Conservation (phyloP, 2,797 vertebrate species). For the Linurgus olivaceus region DNA sequence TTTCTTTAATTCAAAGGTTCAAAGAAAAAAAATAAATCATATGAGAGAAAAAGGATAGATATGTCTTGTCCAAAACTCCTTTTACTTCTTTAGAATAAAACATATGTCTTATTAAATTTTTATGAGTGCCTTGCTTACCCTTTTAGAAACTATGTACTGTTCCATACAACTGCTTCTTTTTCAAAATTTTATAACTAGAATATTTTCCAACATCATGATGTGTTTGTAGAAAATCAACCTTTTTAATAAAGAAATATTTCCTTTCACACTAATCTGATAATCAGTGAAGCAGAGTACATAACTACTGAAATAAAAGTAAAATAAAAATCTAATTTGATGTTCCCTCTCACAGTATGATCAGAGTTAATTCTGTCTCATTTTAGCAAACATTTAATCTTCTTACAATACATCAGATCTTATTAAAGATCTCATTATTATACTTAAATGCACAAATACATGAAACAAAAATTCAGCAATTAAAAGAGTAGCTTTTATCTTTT, state of each 20-base stretch:
- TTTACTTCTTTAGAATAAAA: not conserved
- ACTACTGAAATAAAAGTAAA: not conserved
- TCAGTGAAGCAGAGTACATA: not conserved
- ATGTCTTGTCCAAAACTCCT: not conserved
- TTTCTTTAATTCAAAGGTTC: not conserved
- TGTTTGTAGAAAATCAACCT: not conserved
- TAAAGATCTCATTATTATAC: not conserved
- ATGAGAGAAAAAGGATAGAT: not conserved
- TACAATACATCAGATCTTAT: not conserved
- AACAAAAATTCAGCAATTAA: not conserved
- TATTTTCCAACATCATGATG: not conserved
- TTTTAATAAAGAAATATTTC: not conserved
- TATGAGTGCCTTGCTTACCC: not conserved
- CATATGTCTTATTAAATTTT: conserved; percentile 5
- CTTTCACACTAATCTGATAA: not conserved
- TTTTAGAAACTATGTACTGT: conserved; percentile 8
- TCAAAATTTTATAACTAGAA: not conserved
- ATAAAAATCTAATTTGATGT: not conserved
- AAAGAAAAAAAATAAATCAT: not conserved
- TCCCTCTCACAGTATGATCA: not conserved
- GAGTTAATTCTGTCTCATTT: not conserved
- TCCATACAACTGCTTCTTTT: not conserved
- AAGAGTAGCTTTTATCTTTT: not conserved
- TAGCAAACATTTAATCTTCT: not conserved
- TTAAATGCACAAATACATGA: not conserved